Base-by-base conservation (phyloP, 2,888 invertebrate genomes). In the Papilio protenor region DNA sequence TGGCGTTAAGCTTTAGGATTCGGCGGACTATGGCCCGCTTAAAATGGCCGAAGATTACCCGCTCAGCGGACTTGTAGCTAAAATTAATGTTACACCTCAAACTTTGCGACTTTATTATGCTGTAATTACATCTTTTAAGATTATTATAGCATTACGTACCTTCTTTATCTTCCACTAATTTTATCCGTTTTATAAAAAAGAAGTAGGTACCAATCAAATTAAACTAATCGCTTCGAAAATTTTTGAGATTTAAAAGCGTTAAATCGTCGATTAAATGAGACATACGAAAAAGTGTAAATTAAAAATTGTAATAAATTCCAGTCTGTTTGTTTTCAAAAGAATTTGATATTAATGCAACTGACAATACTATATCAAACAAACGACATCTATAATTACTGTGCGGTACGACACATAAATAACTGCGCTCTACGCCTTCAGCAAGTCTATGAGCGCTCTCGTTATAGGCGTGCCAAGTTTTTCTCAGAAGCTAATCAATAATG, bases 1-100 rank as follows among this genome's bases (percentile, higher is more conserved):
- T 93, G 91, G 91, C 90, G 92, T 86, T 93, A 94, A 93, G 92
- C 92, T 87, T 86, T 85, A 88, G 90, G 89, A 90, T 92, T 90
- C 90, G 89, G 90, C 88, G 88, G 85, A 88, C 90, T 89, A 89
- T 88, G 86, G 87, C 90, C 87, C 86, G 87, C 47, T 87, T 88
- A 87, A 90, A 93, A 93, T 88, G 91, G 90, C 86, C 86, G 88
- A 93, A 94, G 92, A 94, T 94, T 93, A 93, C 89, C 90, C 87
- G 84, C 81, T 81, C 82, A 82, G 81, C 86, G 87, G 85, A 89
- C 89, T 88, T 88, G 83, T 82, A 83, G 80, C 80, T 82, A 81
- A 88, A 88, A 91, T 90, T 91, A 89, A 92, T 90, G 90, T 87
- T 87, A 86, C 83, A 85, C 86, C 87, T 89, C 88, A 88, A 89